Evolutionary conservation across 2,888 invertebrate species (phyloP).

Genomic region (Hemaris fuciformis): DNA sequence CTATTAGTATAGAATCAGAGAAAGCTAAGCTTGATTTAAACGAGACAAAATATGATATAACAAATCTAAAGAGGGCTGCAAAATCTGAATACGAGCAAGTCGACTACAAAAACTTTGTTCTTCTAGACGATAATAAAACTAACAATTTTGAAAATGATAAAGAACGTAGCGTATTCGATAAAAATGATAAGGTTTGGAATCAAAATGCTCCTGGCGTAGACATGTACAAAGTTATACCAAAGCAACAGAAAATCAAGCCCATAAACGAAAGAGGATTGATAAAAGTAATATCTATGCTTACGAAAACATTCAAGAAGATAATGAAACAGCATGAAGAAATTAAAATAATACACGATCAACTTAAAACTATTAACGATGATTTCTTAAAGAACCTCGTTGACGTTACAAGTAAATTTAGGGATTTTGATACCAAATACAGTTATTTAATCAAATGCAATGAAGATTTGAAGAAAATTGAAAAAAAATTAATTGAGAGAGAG

Average conservation of each 20-base stretch:
- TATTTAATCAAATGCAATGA: conserved; percentile 49
- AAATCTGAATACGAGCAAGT: conserved; percentile 46
- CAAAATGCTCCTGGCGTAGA: conserved; percentile 45
- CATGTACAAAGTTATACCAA: conserved; percentile 50
- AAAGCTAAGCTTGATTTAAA: conserved; percentile 6
- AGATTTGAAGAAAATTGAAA: conserved; percentile 47
- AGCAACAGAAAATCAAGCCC: conserved; percentile 42
- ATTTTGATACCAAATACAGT: conserved; percentile 59
- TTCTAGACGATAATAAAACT: conserved; percentile 43
- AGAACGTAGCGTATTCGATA: conserved; percentile 48
- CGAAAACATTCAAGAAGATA: conserved; percentile 69
- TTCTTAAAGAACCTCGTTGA: conserved; percentile 45
- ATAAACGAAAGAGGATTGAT: conserved; percentile 62
- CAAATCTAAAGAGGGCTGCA: conserved; percentile 49
- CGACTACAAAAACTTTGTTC: conserved; percentile 42
- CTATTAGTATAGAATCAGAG: not conserved
- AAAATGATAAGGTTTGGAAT: conserved; percentile 52
- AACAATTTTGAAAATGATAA: conserved; percentile 28
- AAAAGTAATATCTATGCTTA: conserved; percentile 64
- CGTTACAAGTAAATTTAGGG: conserved; percentile 50
- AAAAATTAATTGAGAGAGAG: conserved; percentile 43
- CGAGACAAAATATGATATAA: conserved; percentile 18
- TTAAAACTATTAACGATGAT: conserved; percentile 48
- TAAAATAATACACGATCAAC: conserved; percentile 52
- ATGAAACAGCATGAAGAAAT: conserved; percentile 67